A percentile compares a stretch with the other conserved stretches of the same genome.
Evolutionary conservation across 2,113 vertebrate species (phyloP).

Genomic region (Nycticryphes semicollaris): DNA sequence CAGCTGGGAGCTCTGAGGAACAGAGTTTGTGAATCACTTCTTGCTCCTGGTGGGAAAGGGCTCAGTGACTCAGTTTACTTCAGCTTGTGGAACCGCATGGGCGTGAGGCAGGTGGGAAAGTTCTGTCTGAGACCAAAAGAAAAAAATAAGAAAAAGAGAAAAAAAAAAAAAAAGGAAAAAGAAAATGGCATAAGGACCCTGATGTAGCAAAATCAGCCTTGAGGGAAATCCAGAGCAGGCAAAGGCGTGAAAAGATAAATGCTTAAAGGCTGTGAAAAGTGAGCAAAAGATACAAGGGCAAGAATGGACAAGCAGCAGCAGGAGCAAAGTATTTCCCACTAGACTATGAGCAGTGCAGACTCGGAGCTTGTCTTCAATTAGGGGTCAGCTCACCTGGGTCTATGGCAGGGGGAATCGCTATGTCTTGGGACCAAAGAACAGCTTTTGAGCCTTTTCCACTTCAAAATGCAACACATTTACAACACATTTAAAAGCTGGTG

Average conservation of each 20-base stretch:
- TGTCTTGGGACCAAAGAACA: background rate
- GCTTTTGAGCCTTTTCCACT: background rate
- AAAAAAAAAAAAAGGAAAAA: background rate
- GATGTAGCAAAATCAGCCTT: slow-evolving; percentile 40
- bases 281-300: slow-evolving; percentile 51
- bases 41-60: background rate
- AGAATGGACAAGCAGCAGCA: slow-evolving; percentile 51
- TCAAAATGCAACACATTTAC: background rate
- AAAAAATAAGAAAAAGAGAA: background rate
- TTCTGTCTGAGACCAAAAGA: background rate
- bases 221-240: slow-evolving; percentile 61
- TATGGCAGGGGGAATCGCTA: background rate
- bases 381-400: background rate
- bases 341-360: background rate
- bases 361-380: background rate
- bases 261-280: slow-evolving; percentile 55
- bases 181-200: background rate
- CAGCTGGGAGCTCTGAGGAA: background rate
- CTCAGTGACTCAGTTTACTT: background rate
- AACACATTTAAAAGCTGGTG: background rate
- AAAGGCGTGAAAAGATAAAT: slow-evolving; percentile 61
- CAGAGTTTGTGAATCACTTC: background rate
- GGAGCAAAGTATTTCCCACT: slow-evolving; percentile 44
- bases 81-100: background rate
- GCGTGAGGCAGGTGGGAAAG: background rate